These are phyloP conservation scores for Psittacus erithacus DNA, from an alignment of 2,113 vertebrate genomes.

Conservation along the genomic window DNA sequence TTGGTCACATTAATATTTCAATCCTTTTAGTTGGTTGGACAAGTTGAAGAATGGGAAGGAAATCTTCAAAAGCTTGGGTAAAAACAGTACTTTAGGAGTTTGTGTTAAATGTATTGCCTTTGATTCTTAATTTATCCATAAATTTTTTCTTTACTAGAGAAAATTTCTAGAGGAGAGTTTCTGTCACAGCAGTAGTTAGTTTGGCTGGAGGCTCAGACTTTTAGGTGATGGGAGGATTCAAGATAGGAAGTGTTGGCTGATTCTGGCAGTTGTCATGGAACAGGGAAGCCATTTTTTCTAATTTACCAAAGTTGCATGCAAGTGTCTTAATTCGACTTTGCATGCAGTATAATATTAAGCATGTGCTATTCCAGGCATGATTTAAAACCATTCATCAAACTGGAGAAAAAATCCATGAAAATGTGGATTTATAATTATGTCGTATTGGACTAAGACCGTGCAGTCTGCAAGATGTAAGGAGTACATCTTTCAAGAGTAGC, in stretches of 20 bases:
- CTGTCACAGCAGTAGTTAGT: neutral
- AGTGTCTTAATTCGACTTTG: neutral
- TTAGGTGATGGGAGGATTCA: neutral
- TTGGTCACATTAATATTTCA: constrained; percentile 45
- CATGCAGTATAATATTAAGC: neutral
- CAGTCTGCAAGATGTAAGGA: neutral
- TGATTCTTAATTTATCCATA: neutral
- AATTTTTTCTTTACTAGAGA: neutral
- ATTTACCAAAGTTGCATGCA: neutral
- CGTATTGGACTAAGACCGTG: neutral
- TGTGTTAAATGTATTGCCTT: neutral
- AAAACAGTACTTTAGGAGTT: neutral
- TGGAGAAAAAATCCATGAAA: neutral
- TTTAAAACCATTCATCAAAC: neutral
- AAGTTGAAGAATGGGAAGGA: neutral
- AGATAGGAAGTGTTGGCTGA: neutral
- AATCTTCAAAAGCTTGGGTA: constrained; percentile 36
- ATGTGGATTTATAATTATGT: neutral
- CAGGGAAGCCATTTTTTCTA: neutral
- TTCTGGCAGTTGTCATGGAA: neutral
- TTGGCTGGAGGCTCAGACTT: neutral
- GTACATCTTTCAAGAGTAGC: neutral
- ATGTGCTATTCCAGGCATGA: neutral
- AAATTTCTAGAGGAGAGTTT: neutral
- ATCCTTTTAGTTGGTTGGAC: neutral